phyloP scores from a whole-genome alignment of 2,113 vertebrate genomes.

The Chiloscyllium plagiosum region DNA sequence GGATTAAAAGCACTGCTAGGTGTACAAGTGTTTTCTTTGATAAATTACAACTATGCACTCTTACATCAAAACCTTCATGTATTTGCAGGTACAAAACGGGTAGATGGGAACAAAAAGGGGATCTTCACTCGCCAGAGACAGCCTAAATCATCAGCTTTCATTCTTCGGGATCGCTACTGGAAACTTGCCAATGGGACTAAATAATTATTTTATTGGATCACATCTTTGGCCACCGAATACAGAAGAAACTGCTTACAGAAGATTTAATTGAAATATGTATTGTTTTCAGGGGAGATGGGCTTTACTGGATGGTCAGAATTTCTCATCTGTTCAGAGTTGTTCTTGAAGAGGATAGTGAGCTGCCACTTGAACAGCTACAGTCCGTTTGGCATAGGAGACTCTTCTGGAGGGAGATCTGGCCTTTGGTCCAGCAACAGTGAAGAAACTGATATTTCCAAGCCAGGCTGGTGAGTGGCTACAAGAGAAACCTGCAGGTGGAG shows the following conservation, averaged over 20 bases:
- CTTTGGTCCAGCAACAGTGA: too few relatives aligned
- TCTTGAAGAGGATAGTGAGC: too few relatives aligned
- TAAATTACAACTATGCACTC: background rate
- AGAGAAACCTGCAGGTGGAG: too few relatives aligned
- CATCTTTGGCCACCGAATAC: background rate
- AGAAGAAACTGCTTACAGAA: background rate
- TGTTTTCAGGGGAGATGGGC: too few relatives aligned
- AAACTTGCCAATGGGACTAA: constrained; percentile 77
- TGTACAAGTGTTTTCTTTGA: background rate
- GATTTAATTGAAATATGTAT: too few relatives aligned
- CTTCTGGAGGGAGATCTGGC: too few relatives aligned
- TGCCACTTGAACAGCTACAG: too few relatives aligned
- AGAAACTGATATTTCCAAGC: too few relatives aligned
- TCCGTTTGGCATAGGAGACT: too few relatives aligned
- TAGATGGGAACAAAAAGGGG: constrained; percentile 87
- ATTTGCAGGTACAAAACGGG: constrained; percentile 61
- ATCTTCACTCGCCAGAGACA: constrained; percentile 88
- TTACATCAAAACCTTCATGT: background rate
- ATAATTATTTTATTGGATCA: constrained; percentile 51
- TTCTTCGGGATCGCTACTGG: constrained; percentile 87
- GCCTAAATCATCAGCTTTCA: constrained; percentile 79
- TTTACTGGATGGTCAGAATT: too few relatives aligned
- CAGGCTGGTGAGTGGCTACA: too few relatives aligned
- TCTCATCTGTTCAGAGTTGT: too few relatives aligned
- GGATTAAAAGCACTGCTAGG: background rate